phyloP scores from a whole-genome alignment of 2,888 invertebrate species.

The Leptarthrus brevirostris region DNA sequence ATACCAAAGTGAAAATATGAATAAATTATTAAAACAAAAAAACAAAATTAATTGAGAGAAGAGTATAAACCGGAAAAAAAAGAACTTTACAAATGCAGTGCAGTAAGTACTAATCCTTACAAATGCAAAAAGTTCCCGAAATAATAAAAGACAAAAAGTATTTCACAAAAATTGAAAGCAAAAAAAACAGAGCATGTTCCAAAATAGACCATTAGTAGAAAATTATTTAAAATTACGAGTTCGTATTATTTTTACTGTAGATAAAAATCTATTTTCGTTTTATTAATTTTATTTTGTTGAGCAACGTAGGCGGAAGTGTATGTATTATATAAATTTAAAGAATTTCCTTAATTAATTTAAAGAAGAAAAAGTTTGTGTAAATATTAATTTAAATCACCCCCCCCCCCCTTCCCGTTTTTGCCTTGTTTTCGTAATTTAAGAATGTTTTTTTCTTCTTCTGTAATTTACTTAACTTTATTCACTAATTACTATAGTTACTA shows the following conservation, averaged over 20 bases:
- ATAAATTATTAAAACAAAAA: not conserved
- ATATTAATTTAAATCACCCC: not conserved
- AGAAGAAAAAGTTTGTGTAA: not conserved
- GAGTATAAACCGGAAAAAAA: not conserved
- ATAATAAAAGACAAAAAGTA: slow-evolving; percentile 26
- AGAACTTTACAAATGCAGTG: not conserved
- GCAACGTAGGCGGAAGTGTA: not conserved
- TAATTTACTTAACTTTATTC: not conserved
- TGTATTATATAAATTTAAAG: not conserved
- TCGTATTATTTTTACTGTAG: slow-evolving; percentile 32
- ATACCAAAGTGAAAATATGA: slow-evolving; percentile 61
- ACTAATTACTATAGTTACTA: slow-evolving; percentile 16
- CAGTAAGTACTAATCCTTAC: not conserved
- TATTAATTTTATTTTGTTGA: slow-evolving; percentile 35
- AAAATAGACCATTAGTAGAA: slow-evolving; percentile 40
- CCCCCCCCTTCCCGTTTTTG: not conserved
- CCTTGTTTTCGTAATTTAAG: not conserved
- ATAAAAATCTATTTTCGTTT: slow-evolving; percentile 18
- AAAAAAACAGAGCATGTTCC: slow-evolving; percentile 11
- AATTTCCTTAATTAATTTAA: not conserved
- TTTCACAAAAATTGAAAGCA: slow-evolving; percentile 20
- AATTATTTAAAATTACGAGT: not conserved
- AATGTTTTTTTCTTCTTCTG: not conserved
- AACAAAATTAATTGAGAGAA: not conserved
- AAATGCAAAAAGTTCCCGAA: slow-evolving; percentile 1